Base-by-base conservation (phyloP, 2,888 invertebrate species). In the Harpalus rufipes region DNA sequence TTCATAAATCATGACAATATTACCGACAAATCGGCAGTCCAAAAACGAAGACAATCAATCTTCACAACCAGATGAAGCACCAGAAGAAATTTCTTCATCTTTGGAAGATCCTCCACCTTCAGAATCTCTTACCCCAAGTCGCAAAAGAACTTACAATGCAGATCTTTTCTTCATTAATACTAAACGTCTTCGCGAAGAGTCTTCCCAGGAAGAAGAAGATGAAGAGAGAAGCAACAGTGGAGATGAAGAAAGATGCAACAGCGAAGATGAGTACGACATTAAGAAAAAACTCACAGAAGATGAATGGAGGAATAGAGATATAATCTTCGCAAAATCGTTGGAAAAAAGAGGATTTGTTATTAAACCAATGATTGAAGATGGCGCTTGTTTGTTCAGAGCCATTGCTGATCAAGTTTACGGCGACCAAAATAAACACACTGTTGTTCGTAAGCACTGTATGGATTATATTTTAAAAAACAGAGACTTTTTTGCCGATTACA, bases 361-460 rank as follows among this genome's bases (percentile, higher is more conserved):
- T 39, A 96, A 96, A 89, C 94, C 94, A 86, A 97, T 97, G 93
- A 95, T 94, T 86, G 96, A 97, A 90, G 97, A 97, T 91, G 97
- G 97, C 6, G 97, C 97, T 18, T 97, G 97, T 90, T 91, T 97
- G 58, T 97, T 97, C 90, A 92, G 97, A 87, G 96, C 97, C 44
- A 96, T 97, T 86, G 96, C 97, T 76, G 95, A 97, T 91, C 97
- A 97, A 91, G 95, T 97, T 51, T 97, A 95, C 89, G 97, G 97
- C 0, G 97, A 97, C 91, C 96, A 97, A 91, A 97, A 96, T 88
- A 96, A 97, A 95, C 97, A 97, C 89, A 93, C 93, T 86, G 93
- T 95, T 87, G 96, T 97, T 18, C 92, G 97, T 58, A 94, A 95
- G 88, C 94, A 96, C 88, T 97, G 97, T 89, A 96, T 97, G 95